These are phyloP conservation scores for Thalpophila matura DNA, from an alignment of 2,888 invertebrate species.

Conservation along the genomic window DNA sequence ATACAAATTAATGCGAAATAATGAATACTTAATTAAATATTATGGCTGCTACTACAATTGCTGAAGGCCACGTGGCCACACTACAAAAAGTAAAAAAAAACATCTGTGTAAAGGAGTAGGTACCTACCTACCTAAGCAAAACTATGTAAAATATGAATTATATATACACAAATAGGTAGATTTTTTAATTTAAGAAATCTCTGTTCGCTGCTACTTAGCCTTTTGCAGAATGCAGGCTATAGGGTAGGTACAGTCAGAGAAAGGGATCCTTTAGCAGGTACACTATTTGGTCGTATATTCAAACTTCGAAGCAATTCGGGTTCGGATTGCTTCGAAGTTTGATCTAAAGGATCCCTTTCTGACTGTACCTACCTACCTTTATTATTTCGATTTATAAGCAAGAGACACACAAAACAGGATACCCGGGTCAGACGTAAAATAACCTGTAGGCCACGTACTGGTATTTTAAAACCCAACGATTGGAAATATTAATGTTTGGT, in stretches of 20 bases:
- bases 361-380: too few relatives aligned
- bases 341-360: too few relatives aligned
- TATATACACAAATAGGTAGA: neutral
- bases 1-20: conserved; percentile 75
- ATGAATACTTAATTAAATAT: conserved; percentile 81
- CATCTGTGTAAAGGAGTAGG: conserved; percentile 24
- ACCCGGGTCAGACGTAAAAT: neutral
- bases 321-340: too few relatives aligned
- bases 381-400: neutral
- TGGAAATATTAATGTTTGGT: too few relatives aligned
- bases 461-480: too few relatives aligned
- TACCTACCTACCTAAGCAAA: neutral
- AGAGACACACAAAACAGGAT: neutral
- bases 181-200: neutral
- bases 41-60: conserved; percentile 63
- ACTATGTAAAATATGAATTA: neutral
- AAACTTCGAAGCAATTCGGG: too few relatives aligned
- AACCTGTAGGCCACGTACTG: too few relatives aligned
- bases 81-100: conserved; percentile 57
- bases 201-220: too few relatives aligned
- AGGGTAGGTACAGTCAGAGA: too few relatives aligned
- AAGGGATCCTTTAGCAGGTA: too few relatives aligned
- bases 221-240: too few relatives aligned
- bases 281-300: too few relatives aligned
- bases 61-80: conserved; percentile 71